These are phyloP conservation scores for Falco punctatus DNA, from an alignment of 2,113 vertebrate genomes.

Conservation along the genomic window DNA sequence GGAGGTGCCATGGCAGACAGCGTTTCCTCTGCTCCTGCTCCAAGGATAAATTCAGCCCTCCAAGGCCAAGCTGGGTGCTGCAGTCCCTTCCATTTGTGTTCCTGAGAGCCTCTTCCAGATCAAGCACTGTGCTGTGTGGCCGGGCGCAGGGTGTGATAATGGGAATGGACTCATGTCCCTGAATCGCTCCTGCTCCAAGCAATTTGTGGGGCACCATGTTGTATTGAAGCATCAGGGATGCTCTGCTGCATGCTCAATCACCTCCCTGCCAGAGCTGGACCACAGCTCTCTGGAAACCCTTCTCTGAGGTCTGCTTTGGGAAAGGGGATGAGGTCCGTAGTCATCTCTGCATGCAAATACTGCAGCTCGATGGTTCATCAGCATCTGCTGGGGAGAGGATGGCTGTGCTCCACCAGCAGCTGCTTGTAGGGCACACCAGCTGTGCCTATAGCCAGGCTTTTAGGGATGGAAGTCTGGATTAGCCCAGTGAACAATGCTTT, in stretches of 20 bases:
- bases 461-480: not conserved
- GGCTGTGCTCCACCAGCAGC: not conserved
- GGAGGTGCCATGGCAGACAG: not conserved
- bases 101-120: not conserved
- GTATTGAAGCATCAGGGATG: not conserved
- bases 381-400: not conserved
- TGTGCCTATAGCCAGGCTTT: not conserved
- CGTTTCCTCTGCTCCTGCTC: not conserved
- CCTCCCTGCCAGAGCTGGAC: not conserved
- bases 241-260: not conserved
- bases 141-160: not conserved
- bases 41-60: not conserved
- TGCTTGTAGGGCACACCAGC: not conserved
- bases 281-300: not conserved
- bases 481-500: not conserved
- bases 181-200: not conserved
- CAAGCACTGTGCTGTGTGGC: fast-evolving
- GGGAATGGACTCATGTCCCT: not conserved
- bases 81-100: fast-evolving
- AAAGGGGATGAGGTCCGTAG: not conserved
- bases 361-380: not conserved
- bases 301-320: not conserved
- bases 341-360: fast-evolving
- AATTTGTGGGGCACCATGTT: not conserved
- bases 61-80: not conserved